Base-by-base conservation (phyloP, 1,140 invertebrate species). In the Drosophila kohkoa region DNA sequence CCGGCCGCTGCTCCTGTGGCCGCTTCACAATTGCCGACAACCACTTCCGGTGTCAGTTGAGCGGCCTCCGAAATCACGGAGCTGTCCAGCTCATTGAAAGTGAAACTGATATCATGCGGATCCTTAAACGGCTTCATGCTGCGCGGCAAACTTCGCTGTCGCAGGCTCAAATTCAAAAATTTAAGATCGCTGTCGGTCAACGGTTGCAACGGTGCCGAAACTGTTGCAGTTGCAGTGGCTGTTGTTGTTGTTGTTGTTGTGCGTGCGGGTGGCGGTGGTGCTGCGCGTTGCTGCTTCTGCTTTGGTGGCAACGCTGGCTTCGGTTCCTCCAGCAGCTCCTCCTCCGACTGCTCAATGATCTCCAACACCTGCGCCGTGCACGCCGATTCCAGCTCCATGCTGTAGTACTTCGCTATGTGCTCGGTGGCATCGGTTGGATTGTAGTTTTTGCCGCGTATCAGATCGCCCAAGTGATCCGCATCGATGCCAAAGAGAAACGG, bases 401-500 rank as follows among this genome's bases (percentile, higher is more conserved):
- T 77, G 32, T 78, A 92, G 59, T 89, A 92, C 46, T 72, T 81
- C 10, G 81, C 75, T 11, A 92, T 75, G 16, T 90, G 81, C 58
- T 91, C 90, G 3, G 71, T 76, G 58, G 81, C 67, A n/a, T 77
- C 82, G 5, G 49, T 58, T 2, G 75, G 25, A 45, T 48, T 88
- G 52, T 91, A 91, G n/a, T 77, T 76, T 63, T 91, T 92, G 59
- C 86, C 82, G 0, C 77, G 57, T 16, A 91, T 71, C 59, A 92
- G 69, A 74, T 92, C 90, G 11, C 90, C 87, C 72, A 92, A 67
- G 48, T 92, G 90, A 76, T 92, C 91, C 6, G 80, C 91, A 67
- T 92, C 91, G 67, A 92, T 92, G 70, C 92, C 92, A 16, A 92
- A 91, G 15, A 92, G 81, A 79, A 92, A 92, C 48, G 92, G 92